These are phyloP conservation scores for Limnephilus marmoratus DNA, from an alignment of 2,888 invertebrate species.

Conservation along the genomic window DNA sequence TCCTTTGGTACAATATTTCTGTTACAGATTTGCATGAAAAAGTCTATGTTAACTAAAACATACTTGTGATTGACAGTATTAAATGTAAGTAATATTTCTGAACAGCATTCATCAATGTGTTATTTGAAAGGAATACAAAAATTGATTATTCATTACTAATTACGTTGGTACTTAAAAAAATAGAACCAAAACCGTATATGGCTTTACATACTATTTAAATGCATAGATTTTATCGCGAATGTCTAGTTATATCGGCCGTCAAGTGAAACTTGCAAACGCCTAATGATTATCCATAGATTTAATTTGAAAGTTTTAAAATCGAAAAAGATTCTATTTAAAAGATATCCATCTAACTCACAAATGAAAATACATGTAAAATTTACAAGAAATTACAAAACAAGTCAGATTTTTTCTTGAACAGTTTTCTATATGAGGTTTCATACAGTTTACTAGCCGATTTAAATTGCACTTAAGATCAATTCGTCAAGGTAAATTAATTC, in stretches of 20 bases:
- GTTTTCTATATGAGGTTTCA: not conserved
- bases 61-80: conserved; percentile 30
- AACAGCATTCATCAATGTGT: conserved; percentile 30
- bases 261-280: not conserved
- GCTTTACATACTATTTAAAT: not conserved
- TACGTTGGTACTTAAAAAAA: not conserved
- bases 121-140: not conserved
- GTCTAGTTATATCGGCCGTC: not conserved
- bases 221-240: not conserved
- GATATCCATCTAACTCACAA: not conserved
- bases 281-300: not conserved
- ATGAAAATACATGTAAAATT: not conserved
- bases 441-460: not conserved
- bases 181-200: not conserved
- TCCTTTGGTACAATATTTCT: conserved; percentile 53
- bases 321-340: not conserved
- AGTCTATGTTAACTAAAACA: conserved; percentile 53
- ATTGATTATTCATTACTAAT: not conserved
- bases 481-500: not conserved
- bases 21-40: conserved; percentile 54
- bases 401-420: not conserved
- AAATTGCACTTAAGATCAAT: not conserved
- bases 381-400: not conserved
- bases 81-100: conserved; percentile 40
- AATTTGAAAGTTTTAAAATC: not conserved